Evolutionary conservation across 2,797 vertebrate species (phyloP).

Genomic region (Brachyalestes nurse): DNA sequence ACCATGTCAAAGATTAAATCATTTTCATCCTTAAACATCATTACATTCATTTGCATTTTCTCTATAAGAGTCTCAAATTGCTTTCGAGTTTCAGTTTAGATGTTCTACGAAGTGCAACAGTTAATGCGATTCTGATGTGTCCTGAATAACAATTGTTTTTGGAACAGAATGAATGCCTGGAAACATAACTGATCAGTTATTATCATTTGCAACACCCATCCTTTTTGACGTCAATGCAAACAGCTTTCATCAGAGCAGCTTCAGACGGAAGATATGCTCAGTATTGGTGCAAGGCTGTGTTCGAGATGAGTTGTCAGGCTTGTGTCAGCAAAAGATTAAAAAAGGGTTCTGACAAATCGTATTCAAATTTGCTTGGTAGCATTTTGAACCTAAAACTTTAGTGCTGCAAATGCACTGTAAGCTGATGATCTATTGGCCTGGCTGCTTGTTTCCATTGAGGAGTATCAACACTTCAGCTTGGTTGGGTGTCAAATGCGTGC

Average conservation of each 20-base stretch:
- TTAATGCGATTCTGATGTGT: background rate
- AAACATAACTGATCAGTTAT: slow-evolving; percentile 21
- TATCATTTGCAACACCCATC: slow-evolving; percentile 22
- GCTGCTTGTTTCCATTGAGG: background rate
- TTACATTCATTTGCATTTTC: background rate
- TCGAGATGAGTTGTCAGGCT: background rate
- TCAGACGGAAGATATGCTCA: background rate
- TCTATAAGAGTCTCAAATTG: background rate
- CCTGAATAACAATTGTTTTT: background rate
- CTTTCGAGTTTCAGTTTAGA: background rate
- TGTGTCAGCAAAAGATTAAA: background rate
- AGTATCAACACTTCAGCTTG: slow-evolving; percentile 7
- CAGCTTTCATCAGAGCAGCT: slow-evolving; percentile 5
- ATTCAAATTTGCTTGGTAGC: background rate
- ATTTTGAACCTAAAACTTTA: background rate
- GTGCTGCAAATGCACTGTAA: slow-evolving; percentile 6
- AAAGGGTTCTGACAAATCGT: background rate
- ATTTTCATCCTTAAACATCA: too few species aligned
- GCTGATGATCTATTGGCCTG: background rate
- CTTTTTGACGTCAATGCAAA: slow-evolving; percentile 31
- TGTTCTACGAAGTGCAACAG: background rate
- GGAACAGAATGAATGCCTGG: background rate
- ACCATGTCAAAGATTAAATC: too few species aligned
- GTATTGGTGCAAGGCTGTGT: background rate
- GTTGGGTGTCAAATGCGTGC: slow-evolving; percentile 11